Base-by-base conservation (phyloP, 2,888 invertebrate species). In the Adelognathus sp. region DNA sequence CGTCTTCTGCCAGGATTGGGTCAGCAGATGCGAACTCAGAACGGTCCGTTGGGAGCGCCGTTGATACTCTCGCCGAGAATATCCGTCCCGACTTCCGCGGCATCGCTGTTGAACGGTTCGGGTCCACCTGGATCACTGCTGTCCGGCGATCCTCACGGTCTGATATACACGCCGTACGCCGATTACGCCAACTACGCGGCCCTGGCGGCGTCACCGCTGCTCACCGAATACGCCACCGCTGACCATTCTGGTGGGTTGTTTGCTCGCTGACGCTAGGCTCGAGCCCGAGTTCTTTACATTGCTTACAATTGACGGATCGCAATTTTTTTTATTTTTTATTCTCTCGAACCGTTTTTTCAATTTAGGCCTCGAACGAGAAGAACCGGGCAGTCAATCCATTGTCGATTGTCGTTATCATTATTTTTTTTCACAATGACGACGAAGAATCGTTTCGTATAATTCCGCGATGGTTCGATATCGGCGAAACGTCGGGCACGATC, bases 181-280 rank as follows among this genome's bases (percentile, higher is more conserved):
- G 97, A 98, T 91, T 98, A 97, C 92, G 96, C 96, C 91, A 97
- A 97, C 93, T 98, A 98, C 93, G 97, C 97, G 16, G 97, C 97
- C 79, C 93, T 97, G 88, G 93, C 93, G 77, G 95, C 95, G 74
- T 96, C 96, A 88, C 97, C 97, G 83, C 94, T 97, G 86, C 95
- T 96, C 91, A 95, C 96, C 86, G 96, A 97, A 92, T 97, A 97
- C 94, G 95, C 96, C 86, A 93, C 94, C 85, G 96, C 97, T 91
- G 97, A 97, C 94, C 97, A 97, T 95, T 96, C 97, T 95, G 98
- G 98, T 98, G 97, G 97, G 98, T 96, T 96, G 93, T 96, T 96
- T 94, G 95, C 95, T 93, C 95, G 95, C 94, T 96, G 94, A 95
- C 91, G 93, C 91, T 94, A 93, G 93, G 92, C 92, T 83, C 93